A percentile compares a stretch with the other conserved stretches of the same genome.
Evolutionary conservation across 37 sponge, comb jelly and placozoan genomes (phyloP).

Genomic region (Axinella damicornis): DNA sequence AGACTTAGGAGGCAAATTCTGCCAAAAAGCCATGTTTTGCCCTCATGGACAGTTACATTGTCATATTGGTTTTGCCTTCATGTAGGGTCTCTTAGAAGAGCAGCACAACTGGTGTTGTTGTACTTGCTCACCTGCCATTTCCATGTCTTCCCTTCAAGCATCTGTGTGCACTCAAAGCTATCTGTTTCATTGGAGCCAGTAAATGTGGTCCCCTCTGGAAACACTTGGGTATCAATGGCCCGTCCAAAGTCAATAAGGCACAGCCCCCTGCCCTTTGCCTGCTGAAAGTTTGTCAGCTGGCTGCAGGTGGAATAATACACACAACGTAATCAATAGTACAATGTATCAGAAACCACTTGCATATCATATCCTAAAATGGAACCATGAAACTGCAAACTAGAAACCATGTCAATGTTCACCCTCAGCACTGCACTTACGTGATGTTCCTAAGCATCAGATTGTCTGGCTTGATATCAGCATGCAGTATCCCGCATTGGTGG

Average conservation of each 20-base stretch:
- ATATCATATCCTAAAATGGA: too few species aligned
- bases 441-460: slow-evolving; percentile 51
- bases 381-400: too few species aligned
- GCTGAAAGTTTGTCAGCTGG: too few species aligned
- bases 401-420: too few species aligned
- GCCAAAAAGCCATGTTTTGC: background rate
- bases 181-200: slow-evolving; percentile 33
- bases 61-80: too few species aligned
- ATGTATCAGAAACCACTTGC: too few species aligned
- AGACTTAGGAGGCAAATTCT: too few species aligned
- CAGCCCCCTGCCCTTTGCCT: slow-evolving; percentile 12
- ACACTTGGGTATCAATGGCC: slow-evolving; percentile 35
- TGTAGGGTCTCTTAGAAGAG: too few species aligned
- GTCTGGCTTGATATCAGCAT: slow-evolving; percentile 63
- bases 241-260: slow-evolving; percentile 60
- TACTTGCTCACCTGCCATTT: slow-evolving; percentile 61
- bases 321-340: too few species aligned
- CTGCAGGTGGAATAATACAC: too few species aligned
- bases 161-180: slow-evolving; percentile 36
- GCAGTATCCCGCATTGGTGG: slow-evolving; percentile 57
- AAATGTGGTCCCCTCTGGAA: slow-evolving; percentile 39
- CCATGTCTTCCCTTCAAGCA: slow-evolving; percentile 45
- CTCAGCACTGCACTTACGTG: background rate
- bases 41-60: too few species aligned
- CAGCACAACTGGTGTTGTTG: too few species aligned